Conservation (phyloP, 2,113 vertebrate genomes). For the Otis tarda region DNA sequence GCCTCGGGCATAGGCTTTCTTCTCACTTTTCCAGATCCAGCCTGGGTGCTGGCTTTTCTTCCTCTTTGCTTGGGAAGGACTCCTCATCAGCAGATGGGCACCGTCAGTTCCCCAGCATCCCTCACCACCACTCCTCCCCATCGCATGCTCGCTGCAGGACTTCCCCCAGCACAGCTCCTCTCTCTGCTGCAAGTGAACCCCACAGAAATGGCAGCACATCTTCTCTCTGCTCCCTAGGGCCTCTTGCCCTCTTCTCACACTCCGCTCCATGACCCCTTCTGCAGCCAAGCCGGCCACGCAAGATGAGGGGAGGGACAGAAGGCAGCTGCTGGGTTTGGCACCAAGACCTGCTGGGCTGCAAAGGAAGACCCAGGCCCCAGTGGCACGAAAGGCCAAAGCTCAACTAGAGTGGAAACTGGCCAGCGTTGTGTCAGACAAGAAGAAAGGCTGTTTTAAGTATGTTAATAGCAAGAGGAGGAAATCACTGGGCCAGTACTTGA, state of each 20-base stretch:
- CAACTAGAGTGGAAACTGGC: not conserved
- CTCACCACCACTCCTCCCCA: no score
- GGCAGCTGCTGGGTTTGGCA: not conserved
- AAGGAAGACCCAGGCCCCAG: not conserved
- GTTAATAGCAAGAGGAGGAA: not conserved
- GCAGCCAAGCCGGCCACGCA: not conserved
- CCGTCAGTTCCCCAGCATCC: not conserved
- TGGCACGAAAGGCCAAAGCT: not conserved
- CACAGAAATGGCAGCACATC: not conserved
- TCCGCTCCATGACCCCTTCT: rapidly evolving
- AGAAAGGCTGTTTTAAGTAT: not conserved
- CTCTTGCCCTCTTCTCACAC: not conserved
- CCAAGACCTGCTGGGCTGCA: not conserved
- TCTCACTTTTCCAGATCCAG: not conserved
- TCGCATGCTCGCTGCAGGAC: not conserved
- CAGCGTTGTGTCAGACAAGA: not conserved
- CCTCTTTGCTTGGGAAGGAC: not conserved
- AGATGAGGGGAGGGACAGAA: not conserved
- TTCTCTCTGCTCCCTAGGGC: not conserved
- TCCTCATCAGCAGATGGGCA: no score
- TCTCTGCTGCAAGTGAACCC: not conserved
- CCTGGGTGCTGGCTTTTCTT: not conserved
- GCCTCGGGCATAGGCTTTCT: no score
- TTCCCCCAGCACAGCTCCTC: not conserved
- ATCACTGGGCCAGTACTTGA: not conserved